phyloP scores from a whole-genome alignment of 2,797 vertebrate species.

The Acipenser transmontanus region DNA sequence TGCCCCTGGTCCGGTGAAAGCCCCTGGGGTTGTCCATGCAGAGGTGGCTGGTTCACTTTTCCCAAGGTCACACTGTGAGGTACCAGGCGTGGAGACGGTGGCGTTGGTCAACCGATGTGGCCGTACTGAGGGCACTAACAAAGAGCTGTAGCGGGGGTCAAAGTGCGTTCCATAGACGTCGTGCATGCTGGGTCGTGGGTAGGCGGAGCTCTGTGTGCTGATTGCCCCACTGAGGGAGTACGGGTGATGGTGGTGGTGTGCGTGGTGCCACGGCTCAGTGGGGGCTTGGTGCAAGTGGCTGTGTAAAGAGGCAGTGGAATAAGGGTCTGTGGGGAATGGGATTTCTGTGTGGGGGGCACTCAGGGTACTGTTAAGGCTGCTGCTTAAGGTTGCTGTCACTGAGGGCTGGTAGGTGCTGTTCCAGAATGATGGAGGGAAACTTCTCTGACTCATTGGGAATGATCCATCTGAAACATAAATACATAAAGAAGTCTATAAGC shows the following conservation, averaged over 20 bases:
- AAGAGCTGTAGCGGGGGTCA: constrained; percentile 83
- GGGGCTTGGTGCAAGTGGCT: constrained; percentile 86
- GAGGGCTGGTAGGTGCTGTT: constrained; percentile 89
- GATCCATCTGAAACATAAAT: constrained; percentile 58
- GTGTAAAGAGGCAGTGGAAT: constrained; percentile 75
- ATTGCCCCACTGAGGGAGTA: constrained; percentile 76
- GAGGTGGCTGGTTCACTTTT: constrained; percentile 71
- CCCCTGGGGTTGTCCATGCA: constrained; percentile 64
- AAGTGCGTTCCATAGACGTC: constrained; percentile 88
- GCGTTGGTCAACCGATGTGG: constrained; percentile 74
- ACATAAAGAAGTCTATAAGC: neutral
- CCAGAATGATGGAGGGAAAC: constrained; percentile 95
- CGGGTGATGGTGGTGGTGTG: constrained; percentile 76
- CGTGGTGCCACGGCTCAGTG: constrained; percentile 83
- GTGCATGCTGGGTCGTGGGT: constrained; percentile 75
- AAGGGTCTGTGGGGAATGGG: constrained; percentile 79
- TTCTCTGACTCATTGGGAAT: constrained; percentile 92
- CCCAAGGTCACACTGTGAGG: constrained; percentile 80
- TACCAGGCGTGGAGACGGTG: constrained; percentile 62
- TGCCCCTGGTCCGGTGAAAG: constrained; percentile 67
- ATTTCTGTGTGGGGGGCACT: constrained; percentile 78
- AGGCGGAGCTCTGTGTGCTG: constrained; percentile 69
- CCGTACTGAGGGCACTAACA: constrained; percentile 85
- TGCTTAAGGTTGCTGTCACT: constrained; percentile 60
- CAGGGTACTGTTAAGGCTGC: constrained; percentile 61